Evolutionary conservation across 2,888 invertebrate species (phyloP), one percentile per base, ranked within the genome.

Genomic region (Terebella lapidaria): DNA sequence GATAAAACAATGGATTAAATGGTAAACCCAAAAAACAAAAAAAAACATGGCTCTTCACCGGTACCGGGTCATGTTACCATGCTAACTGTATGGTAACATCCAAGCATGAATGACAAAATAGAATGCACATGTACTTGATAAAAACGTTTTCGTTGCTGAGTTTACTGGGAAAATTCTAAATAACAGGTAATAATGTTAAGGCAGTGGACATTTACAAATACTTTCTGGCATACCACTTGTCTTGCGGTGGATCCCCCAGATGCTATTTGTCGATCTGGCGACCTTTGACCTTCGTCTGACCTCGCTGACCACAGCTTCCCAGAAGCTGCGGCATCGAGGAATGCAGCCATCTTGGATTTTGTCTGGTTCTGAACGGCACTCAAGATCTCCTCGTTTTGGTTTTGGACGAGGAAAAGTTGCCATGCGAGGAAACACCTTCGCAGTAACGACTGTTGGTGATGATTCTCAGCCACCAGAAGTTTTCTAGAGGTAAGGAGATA

Each of bases 311-410:
- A 64, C 20, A 75, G 64, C 56, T 68, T 70, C 1, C 76, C 76
- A 1, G 71, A 66, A 18, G 74, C 71, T 25, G 76, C 77, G 4
- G 76, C 76, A 30, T 74, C 71, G 28, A 79, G 69, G 55, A 79
- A 68, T 20, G 74, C 70, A 57, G 72, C 67, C 74, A 79, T 79
- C 61, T 78, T 79, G 65, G 63, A 69, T 29, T 72, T 71, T 2
- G 76, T 77, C 26, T 58, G 65, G 22, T 65, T 67, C 65, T 77
- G 74, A 3, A 70, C 72, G 15, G 70, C 60, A 30, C 71, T 69
- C 26, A 77, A 54, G 10, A 70, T 67, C 3, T 63, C 66, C 15
- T 71, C 63, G 15, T 72, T 71, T 54, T 70, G 68, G 54, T 73
- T 66, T 59, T 71, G 66, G 10, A 60, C 51, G 1, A 75, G 66